These are phyloP conservation scores for Cephalotes varians DNA, from an alignment of 2,888 invertebrate genomes.

Conservation along the genomic window DNA sequence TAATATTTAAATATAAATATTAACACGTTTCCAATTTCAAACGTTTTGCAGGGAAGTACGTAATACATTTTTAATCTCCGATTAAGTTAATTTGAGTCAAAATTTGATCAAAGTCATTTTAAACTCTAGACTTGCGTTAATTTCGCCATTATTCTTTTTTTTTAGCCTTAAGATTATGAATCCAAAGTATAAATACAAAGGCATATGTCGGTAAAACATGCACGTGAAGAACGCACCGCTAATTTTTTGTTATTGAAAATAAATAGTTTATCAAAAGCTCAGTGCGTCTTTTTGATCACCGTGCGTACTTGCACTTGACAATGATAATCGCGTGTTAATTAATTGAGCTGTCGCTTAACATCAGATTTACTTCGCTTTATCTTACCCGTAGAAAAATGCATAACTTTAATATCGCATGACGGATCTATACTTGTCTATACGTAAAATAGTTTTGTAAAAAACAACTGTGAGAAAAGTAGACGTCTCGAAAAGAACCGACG, in stretches of 20 bases:
- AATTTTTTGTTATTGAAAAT: neutral
- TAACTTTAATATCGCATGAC: neutral
- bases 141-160: neutral
- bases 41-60: no score
- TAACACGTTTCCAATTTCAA: no score
- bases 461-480: neutral
- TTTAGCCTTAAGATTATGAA: conserved; percentile 34
- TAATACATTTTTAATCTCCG: no score
- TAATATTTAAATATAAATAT: no score
- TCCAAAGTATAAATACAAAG: conserved; percentile 25
- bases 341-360: conserved; percentile 25
- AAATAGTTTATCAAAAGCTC: conserved; percentile 22
- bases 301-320: neutral
- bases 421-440: neutral
- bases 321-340: conserved; percentile 16
- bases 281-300: neutral
- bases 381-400: neutral
- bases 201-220: conserved; percentile 38
- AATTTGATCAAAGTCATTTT: neutral
- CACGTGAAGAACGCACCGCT: neutral
- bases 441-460: neutral
- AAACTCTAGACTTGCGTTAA: conserved; percentile 1
- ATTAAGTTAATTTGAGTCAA: neutral
- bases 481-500: neutral
- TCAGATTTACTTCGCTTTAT: conserved; percentile 18